A percentile compares a stretch with the other conserved stretches of the same genome.
phyloP scores from a whole-genome alignment of 2,113 vertebrate species.

The Ranitomeya variabilis region DNA sequence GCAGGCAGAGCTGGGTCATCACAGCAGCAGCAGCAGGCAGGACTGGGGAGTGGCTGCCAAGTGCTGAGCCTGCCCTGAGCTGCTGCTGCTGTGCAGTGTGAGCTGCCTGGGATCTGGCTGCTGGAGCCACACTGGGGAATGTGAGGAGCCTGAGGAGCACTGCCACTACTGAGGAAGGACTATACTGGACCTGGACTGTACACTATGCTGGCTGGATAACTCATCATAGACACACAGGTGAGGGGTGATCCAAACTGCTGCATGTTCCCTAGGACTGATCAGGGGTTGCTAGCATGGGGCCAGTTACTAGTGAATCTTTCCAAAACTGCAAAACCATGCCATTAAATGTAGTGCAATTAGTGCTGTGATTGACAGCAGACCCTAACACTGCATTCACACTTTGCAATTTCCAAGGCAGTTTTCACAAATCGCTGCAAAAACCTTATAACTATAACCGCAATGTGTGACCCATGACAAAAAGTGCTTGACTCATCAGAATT shows the following conservation, averaged over 20 bases:
- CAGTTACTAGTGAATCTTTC: neutral
- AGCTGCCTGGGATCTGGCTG: neutral
- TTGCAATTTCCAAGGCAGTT: too few relatives aligned
- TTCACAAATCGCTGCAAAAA: too few relatives aligned
- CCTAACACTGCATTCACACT: neutral
- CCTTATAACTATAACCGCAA: too few relatives aligned
- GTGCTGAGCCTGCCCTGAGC: constrained; percentile 69
- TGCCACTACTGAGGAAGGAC: neutral
- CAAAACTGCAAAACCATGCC: neutral
- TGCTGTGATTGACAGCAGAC: neutral
- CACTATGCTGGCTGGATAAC: neutral
- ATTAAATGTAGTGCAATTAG: neutral
- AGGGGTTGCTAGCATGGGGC: neutral
- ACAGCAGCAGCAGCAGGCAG: constrained; percentile 41
- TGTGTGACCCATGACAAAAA: too few relatives aligned
- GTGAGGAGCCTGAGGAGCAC: neutral
- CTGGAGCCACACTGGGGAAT: neutral
- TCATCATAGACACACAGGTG: neutral
- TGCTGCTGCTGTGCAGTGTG: constrained; percentile 6
- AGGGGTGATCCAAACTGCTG: neutral
- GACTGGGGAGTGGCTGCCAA: constrained; percentile 73
- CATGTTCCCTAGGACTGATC: neutral
- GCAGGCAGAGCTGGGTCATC: constrained; percentile 56
- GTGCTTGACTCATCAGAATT: too few relatives aligned
- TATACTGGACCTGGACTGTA: neutral